phyloP scores from a whole-genome alignment of 1,140 invertebrate genomes.

The Micrasema minimum region DNA sequence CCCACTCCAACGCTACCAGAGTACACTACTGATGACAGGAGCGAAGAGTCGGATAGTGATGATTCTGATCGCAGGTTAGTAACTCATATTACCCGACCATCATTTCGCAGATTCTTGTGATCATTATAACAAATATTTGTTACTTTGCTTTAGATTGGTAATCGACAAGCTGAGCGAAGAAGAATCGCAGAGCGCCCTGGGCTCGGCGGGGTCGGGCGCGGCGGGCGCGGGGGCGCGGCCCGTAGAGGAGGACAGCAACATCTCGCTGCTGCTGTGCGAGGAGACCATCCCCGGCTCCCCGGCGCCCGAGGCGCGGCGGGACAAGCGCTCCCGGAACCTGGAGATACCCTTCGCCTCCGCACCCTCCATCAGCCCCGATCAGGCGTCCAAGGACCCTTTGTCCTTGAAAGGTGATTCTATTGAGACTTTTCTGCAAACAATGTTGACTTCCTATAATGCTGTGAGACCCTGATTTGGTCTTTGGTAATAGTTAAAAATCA shows the following conservation, averaged over 20 bases:
- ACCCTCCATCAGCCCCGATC: constrained; percentile 65
- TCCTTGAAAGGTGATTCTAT: constrained; percentile 47
- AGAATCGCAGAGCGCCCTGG: constrained; percentile 54
- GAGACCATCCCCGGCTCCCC: constrained; percentile 89
- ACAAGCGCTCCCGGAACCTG: constrained; percentile 59
- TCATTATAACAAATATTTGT: too few species aligned
- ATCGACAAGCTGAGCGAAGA: constrained; percentile 65
- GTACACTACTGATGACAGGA: constrained; percentile 61
- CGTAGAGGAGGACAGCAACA: constrained; percentile 63
- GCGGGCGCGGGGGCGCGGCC: constrained; percentile 40
- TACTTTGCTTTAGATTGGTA: constrained; percentile 57
- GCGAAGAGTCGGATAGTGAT: constrained; percentile 73
- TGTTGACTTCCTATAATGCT: too few species aligned
- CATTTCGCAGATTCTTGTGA: too few species aligned
- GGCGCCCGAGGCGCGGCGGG: constrained; percentile 70
- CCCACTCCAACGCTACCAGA: constrained; percentile 58
- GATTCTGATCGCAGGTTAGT: constrained; percentile 76
- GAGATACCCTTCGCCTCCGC: constrained; percentile 75
- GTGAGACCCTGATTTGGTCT: too few species aligned
- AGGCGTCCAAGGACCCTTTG: constrained; percentile 49
- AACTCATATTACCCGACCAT: too few species aligned
- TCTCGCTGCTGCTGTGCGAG: constrained; percentile 82
- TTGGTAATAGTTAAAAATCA: too few species aligned
- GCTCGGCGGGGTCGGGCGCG: constrained; percentile 44
- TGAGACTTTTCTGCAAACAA: too few species aligned